These are phyloP conservation scores for Metacarcinus magister DNA, from an alignment of 2,888 invertebrate genomes.

Conservation along the genomic window DNA sequence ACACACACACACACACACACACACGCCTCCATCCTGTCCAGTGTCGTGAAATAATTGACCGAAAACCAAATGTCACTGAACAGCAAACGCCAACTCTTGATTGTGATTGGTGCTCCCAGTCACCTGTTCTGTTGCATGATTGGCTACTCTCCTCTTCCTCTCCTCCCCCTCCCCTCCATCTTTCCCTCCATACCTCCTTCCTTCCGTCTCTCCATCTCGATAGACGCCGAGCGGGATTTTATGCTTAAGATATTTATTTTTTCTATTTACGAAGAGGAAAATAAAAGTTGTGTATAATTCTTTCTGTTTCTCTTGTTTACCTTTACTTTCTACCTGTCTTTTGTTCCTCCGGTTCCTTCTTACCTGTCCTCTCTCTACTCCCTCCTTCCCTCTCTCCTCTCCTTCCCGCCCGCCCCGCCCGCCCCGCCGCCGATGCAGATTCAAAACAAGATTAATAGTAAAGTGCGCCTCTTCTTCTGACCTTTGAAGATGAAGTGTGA, in stretches of 20 bases:
- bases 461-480: background rate
- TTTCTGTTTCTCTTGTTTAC: background rate
- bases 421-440: background rate
- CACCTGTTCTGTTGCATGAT: background rate
- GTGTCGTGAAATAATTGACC: constrained; percentile 26
- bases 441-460: constrained; percentile 41
- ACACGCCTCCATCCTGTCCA: constrained; percentile 18
- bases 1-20: constrained; percentile 28
- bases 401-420: background rate
- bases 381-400: background rate
- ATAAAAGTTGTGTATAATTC: background rate
- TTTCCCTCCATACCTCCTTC: background rate
- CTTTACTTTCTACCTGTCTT: background rate
- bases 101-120: background rate
- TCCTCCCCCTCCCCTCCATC: constrained; percentile 42
- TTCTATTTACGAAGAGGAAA: too few species aligned
- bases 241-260: background rate
- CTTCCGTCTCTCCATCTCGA: background rate
- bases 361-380: background rate
- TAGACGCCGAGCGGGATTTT: background rate
- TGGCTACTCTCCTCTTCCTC: background rate
- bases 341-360: background rate
- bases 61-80: background rate
- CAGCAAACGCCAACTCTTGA: background rate
- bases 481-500: background rate